Evolutionary conservation across 1,140 invertebrate species (phyloP).

Genomic region (Drosophila kepulauana): DNA sequence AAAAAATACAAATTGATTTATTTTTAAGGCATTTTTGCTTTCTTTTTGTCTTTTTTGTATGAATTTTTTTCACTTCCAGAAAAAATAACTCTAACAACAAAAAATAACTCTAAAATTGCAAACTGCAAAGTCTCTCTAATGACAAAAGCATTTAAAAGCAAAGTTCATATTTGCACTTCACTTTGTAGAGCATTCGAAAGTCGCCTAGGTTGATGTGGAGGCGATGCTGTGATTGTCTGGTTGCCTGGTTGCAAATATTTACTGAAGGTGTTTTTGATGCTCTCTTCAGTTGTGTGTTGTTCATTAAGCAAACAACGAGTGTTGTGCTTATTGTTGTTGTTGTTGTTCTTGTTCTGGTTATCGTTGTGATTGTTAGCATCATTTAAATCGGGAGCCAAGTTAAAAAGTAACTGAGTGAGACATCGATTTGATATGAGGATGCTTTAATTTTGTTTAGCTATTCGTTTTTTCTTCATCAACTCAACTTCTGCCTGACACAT

Average conservation of each 20-base stretch:
- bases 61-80: too few relatives aligned
- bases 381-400: conserved; percentile 69
- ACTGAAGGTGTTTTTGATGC: conserved; percentile 64
- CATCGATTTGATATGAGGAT: conserved; percentile 15
- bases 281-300: conserved; percentile 40
- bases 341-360: conserved; percentile 4
- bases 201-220: neutral
- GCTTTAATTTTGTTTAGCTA: conserved; percentile 1
- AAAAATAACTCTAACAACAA: too few relatives aligned
- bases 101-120: too few relatives aligned
- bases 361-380: conserved; percentile 47
- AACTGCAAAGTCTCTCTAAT: too few relatives aligned
- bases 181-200: neutral
- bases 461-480: neutral
- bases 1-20: too few relatives aligned
- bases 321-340: conserved; percentile 7
- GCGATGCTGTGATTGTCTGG: neutral
- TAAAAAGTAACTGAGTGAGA: conserved; percentile 1
- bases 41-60: too few relatives aligned
- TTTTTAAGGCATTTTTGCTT: too few relatives aligned
- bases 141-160: too few relatives aligned
- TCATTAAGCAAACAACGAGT: conserved; percentile 73
- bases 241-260: conserved; percentile 52
- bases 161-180: neutral
- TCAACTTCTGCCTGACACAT: neutral